Percentiles rank a stretch among this genome's conserved stretches.
These are phyloP conservation scores for Drosophila kuntzei DNA, from an alignment of 2,888 invertebrate genomes.

Conservation along the genomic window DNA sequence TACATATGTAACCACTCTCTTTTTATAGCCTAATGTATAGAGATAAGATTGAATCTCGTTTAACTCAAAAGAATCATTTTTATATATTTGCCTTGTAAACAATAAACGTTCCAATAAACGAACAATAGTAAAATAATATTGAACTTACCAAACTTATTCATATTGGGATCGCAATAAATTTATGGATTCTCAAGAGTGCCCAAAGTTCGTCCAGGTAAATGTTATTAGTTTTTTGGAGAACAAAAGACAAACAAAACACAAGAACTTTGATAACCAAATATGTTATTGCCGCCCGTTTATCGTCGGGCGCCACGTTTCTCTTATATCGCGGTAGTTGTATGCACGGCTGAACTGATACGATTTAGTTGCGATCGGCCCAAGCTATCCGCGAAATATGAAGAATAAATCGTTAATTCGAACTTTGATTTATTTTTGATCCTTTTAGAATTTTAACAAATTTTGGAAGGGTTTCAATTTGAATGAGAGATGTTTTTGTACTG, in stretches of 20 bases:
- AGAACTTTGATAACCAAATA: constrained; percentile 63
- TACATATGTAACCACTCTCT: constrained; percentile 18
- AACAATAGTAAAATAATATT: constrained; percentile 27
- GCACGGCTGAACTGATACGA: constrained; percentile 49
- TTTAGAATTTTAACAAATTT: constrained; percentile 79
- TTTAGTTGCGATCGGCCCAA: constrained; percentile 55
- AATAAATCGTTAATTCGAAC: constrained; percentile 73
- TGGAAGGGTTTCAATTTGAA: constrained; percentile 72
- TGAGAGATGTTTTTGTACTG: constrained; percentile 74
- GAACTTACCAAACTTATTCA: constrained; percentile 74
- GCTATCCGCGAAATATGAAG: constrained; percentile 69
- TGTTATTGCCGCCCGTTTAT: constrained; percentile 62
- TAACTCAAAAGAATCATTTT: constrained; percentile 26
- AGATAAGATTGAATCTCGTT: constrained; percentile 29
- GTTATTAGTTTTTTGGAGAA: constrained; percentile 24
- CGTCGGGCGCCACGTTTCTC: constrained; percentile 61
- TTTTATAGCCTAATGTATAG: constrained; percentile 49
- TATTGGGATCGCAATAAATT: constrained; percentile 42
- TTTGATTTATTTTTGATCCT: constrained; percentile 77
- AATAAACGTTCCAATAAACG: constrained; percentile 39
- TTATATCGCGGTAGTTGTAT: constrained; percentile 51
- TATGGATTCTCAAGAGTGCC: background rate
- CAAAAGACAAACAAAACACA: constrained; percentile 61
- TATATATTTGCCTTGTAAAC: constrained; percentile 33
- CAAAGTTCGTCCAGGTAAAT: constrained; percentile 9